Evolutionary conservation across 1,140 invertebrate species (phyloP), one percentile per base, ranked within the genome.

Genomic region (Meloidogyne hapla): DNA sequence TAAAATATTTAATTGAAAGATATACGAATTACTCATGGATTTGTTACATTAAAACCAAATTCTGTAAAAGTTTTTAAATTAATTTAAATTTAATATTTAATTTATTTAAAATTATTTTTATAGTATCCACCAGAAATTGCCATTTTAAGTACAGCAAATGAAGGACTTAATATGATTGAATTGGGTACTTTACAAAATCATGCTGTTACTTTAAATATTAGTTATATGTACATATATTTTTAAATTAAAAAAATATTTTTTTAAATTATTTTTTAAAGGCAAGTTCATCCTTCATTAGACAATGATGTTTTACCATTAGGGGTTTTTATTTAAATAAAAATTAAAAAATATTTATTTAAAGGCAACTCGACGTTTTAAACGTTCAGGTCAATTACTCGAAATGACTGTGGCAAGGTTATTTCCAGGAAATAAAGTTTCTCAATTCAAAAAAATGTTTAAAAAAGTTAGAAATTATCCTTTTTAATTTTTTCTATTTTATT

Each of bases 381-480:
- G 84, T 72, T 77, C 84, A n/a, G 84, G 84, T n/a, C 77, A 79
- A 56, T 76, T 83, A n/a, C 62, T 86, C n/a, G 84, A 86, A 77
- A 86, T 86, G 84, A 86, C 84, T 18, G 84, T 86, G 2, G 84
- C 84, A 10, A 86, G 87, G 65, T 67, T 86, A 25, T 85, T 85
- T 62, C 25, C 80, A 18, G 68, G 83, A 13, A 87, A 87, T 76
- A 77, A 77, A 70, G 80, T 86, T 15, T 84, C 81, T 23, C 84
- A 86, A 74, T 86, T 86, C 73, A 86, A 87, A 67, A 86, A 86
- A 69, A 85, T 87, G 85, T 86, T 87, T 75, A 79, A 81, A 68
- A 86, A 87, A 66, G 62, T 86, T 61, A 69, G 74, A 40, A 84
- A 81, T 64, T 86, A 87, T 75, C 80, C 84, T 6, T 86, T 79